phyloP scores from a whole-genome alignment of 2,797 vertebrate species.

The Chiloscyllium punctatum region DNA sequence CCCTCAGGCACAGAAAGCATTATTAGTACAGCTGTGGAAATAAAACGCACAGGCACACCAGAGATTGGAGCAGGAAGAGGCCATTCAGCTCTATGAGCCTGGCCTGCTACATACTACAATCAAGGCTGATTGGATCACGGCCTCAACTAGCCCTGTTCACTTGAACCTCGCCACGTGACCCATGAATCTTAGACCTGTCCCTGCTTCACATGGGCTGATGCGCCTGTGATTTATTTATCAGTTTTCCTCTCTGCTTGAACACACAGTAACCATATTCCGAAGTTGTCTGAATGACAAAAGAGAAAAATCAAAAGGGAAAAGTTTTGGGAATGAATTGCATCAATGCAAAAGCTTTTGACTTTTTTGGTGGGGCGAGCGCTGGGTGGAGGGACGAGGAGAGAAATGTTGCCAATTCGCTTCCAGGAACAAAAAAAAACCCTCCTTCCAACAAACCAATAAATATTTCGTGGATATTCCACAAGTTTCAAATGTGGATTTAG shows the following conservation, averaged over 20 bases:
- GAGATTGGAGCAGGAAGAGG: not conserved
- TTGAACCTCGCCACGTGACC: not conserved
- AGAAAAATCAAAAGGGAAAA: not conserved
- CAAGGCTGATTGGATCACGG: too few relatives aligned
- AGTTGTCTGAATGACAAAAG: not conserved
- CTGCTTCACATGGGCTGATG: not conserved
- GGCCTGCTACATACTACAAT: too few relatives aligned
- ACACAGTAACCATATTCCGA: not conserved
- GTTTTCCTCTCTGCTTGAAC: not conserved
- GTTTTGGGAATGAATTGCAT: not conserved
- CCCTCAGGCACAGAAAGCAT: not conserved
- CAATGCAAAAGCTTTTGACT: not conserved
- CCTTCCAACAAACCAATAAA: constrained; percentile 41
- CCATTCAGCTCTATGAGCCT: not conserved
- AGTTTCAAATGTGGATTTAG: not conserved
- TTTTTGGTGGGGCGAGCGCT: not conserved
- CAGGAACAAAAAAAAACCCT: constrained; percentile 45
- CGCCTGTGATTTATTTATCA: not conserved
- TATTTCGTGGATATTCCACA: not conserved
- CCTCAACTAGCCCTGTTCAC: not conserved
- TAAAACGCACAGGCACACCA: not conserved
- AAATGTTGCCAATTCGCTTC: constrained; percentile 44
- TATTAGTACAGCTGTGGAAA: not conserved
- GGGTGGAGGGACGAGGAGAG: not conserved
- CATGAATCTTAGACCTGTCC: too few relatives aligned